Conservation (phyloP, 2,113 vertebrate genomes). For the Cyanoliseus patagonus region DNA sequence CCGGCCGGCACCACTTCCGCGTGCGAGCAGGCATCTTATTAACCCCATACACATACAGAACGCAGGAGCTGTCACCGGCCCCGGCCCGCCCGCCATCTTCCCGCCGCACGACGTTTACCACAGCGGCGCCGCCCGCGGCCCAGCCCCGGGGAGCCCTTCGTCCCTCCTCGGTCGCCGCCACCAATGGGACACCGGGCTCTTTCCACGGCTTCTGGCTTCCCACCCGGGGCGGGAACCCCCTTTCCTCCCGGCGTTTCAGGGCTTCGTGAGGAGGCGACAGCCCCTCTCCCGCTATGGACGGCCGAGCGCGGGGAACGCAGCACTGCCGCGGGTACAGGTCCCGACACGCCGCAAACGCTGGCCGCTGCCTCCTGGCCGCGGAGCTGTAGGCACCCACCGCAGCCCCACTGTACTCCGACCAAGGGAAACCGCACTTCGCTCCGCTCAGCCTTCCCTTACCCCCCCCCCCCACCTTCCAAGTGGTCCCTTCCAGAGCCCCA, state of each 20-base stretch:
- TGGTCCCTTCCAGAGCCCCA: slow-evolving; percentile 21
- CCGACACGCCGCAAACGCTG: not conserved
- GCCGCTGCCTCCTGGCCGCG: not conserved
- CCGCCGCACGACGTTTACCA: not conserved
- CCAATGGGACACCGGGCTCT: not conserved
- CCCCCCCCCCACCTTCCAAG: not conserved
- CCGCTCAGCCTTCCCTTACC: too few species aligned
- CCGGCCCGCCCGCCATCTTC: slow-evolving; percentile 18
- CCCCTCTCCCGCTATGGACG: too few species aligned
- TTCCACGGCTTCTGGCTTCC: not conserved
- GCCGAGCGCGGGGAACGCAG: not conserved
- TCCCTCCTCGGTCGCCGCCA: not conserved
- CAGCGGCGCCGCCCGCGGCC: not conserved
- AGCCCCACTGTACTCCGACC: not conserved
- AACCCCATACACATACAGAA: accelerated
- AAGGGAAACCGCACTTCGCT: not conserved
- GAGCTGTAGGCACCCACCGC: not conserved
- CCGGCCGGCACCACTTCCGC: not conserved
- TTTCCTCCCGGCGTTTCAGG: not conserved
- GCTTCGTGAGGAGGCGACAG: not conserved
- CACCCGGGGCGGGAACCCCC: not conserved
- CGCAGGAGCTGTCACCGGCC: not conserved
- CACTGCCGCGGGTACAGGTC: not conserved
- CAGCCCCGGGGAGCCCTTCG: not conserved
- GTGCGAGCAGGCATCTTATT: not conserved